Conservation (phyloP, 2,113 vertebrate genomes). For the Heteronetta atricapilla region DNA sequence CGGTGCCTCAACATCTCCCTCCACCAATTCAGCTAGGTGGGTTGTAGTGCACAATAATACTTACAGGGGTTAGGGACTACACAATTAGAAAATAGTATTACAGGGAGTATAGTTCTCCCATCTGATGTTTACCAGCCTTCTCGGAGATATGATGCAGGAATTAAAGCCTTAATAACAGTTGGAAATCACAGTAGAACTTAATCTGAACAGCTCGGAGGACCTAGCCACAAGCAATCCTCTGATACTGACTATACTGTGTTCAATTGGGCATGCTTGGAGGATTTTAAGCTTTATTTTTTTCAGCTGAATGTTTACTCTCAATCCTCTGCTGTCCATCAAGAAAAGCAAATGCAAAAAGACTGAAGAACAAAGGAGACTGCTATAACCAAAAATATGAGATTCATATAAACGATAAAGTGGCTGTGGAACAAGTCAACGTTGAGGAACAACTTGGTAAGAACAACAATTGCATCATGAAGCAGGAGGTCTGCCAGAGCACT, state of each 20-base stretch:
- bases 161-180: background rate
- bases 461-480: background rate
- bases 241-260: background rate
- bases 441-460: background rate
- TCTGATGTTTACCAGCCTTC: background rate
- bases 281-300: slow-evolving; percentile 20
- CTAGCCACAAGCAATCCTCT: background rate
- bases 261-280: background rate
- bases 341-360: background rate
- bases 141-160: background rate
- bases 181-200: background rate
- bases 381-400: background rate
- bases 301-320: background rate
- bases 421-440: background rate
- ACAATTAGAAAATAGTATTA: background rate
- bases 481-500: background rate
- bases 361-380: background rate
- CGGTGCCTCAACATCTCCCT: background rate
- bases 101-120: background rate
- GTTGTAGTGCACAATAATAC: rapidly evolving
- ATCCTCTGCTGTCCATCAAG: background rate
- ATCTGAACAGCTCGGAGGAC: background rate
- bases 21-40: background rate
- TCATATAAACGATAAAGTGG: background rate
- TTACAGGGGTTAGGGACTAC: background rate